Conservation (phyloP, 2,888 invertebrate species). For the Ectobius pallidus region DNA sequence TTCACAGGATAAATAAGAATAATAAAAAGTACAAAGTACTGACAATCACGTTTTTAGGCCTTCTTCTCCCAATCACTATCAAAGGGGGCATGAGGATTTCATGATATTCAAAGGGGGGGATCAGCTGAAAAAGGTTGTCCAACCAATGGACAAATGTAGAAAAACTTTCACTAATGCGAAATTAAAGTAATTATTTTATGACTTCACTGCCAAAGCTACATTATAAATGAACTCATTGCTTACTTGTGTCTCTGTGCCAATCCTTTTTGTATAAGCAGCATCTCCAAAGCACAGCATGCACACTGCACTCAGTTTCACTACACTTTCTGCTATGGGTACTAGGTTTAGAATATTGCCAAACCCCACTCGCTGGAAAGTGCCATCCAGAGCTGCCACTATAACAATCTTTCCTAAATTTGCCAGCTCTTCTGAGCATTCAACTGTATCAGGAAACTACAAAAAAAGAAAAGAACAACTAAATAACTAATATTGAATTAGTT, state of each 20-base stretch:
- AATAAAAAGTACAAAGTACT: too few species aligned
- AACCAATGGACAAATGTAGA: too few species aligned
- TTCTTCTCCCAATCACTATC: too few species aligned
- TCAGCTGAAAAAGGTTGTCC: too few species aligned
- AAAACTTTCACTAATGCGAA: too few species aligned
- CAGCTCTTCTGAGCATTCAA: constrained; percentile 58
- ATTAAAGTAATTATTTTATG: too few species aligned
- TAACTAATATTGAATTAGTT: neutral
- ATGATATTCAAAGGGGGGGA: too few species aligned
- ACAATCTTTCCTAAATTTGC: constrained; percentile 63
- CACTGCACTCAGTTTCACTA: constrained; percentile 60
- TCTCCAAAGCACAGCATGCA: constrained; percentile 60
- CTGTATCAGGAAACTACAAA: constrained; percentile 59
- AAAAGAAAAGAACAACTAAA: constrained; percentile 1
- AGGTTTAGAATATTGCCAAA: constrained; percentile 57
- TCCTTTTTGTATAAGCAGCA: constrained; percentile 60
- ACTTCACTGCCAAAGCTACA: too few species aligned
- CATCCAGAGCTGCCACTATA: constrained; percentile 64
- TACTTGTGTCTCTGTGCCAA: constrained; percentile 56
- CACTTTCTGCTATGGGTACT: constrained; percentile 60
- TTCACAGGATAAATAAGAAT: too few species aligned
- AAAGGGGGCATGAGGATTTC: too few species aligned
- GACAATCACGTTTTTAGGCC: too few species aligned
- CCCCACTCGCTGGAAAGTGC: constrained; percentile 59
- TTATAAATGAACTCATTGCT: too few species aligned